phyloP scores from a whole-genome alignment of 2,113 vertebrate genomes.

The Ptilonorhynchus violaceus region DNA sequence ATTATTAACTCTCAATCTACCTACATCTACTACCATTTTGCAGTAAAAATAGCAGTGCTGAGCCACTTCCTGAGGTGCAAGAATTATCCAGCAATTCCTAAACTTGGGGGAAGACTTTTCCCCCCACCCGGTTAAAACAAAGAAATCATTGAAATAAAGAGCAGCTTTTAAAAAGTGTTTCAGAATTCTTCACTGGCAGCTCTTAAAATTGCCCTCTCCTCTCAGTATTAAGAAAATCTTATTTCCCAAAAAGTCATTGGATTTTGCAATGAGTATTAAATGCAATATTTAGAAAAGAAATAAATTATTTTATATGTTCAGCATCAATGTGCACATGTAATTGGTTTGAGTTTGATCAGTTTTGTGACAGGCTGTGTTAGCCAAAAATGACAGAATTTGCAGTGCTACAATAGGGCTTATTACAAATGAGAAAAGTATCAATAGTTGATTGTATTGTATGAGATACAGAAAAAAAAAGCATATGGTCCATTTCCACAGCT shows the following conservation, averaged over 20 bases:
- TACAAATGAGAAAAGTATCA: conserved; percentile 34
- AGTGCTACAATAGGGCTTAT: conserved; percentile 66
- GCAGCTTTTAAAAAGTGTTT: not conserved
- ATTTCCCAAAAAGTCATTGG: not conserved
- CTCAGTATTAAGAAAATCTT: not conserved
- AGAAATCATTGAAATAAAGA: not conserved
- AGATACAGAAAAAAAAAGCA: not conserved
- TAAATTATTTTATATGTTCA: conserved; percentile 57
- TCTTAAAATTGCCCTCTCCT: not conserved
- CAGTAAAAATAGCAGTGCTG: not conserved
- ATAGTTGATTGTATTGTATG: not conserved
- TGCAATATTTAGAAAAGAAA: not conserved
- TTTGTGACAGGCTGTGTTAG: conserved; percentile 70
- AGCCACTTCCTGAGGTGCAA: not conserved
- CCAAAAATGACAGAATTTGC: conserved; percentile 64
- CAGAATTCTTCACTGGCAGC: not conserved
- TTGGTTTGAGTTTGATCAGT: conserved; percentile 68
- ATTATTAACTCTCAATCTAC: not conserved
- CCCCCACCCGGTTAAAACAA: not conserved
- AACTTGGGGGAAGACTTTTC: not conserved
- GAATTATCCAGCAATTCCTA: not conserved
- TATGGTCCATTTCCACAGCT: not conserved
- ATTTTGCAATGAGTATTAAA: not conserved
- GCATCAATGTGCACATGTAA: conserved; percentile 71
- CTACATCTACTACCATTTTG: not conserved